Evolutionary conservation across 2,888 invertebrate species (phyloP), one percentile per base, ranked within the genome.

Genomic region (Andrena marginata): DNA sequence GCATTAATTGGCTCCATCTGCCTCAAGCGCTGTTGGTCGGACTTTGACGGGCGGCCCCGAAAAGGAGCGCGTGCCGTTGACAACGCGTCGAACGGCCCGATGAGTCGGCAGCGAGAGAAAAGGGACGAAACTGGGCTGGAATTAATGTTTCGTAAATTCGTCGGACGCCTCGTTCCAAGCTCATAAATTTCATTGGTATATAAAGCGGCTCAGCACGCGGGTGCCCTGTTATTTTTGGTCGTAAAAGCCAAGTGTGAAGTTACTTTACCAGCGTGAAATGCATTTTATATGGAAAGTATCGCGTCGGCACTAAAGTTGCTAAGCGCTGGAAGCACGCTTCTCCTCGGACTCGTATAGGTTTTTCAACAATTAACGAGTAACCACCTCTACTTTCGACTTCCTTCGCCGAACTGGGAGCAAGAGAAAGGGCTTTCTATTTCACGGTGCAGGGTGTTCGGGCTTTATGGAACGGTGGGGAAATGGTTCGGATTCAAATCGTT

Each of bases 71-170:
- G 42, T 7, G 35, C 6, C 26, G 4, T 2, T 10, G 26, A 5
- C 23, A 8, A 42, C 42, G 29, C 70, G 60, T 33, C 68, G 54
- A 63, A 51, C 49, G 51, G 10, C 29, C 1, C 33, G 62, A 10
- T 20, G 54, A 13, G 29, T 20, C 4, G 76, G 48, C 67, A 20
- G 10, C 2, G 7, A 10, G n/a, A 59, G 29, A 67, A 77, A 51
- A 42, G 56, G 70, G 70, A 59, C 48, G 60, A 63, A 71, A 76
- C 63, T 23, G 7, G 20, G 23, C 29, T 48, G 73, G 33, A 65
- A 80, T 62, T 54, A 73, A 79, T 67, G 73, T 80, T 63, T 79
- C 72, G 80, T 72, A 67, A 73, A 80, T 80, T 78, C 77, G 26
- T 35, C 49, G 31, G 65, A 65, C 65, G 60, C 48, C 75, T 62